Base-by-base conservation (phyloP, 2,113 vertebrate species). In the Orycteropus afer region DNA sequence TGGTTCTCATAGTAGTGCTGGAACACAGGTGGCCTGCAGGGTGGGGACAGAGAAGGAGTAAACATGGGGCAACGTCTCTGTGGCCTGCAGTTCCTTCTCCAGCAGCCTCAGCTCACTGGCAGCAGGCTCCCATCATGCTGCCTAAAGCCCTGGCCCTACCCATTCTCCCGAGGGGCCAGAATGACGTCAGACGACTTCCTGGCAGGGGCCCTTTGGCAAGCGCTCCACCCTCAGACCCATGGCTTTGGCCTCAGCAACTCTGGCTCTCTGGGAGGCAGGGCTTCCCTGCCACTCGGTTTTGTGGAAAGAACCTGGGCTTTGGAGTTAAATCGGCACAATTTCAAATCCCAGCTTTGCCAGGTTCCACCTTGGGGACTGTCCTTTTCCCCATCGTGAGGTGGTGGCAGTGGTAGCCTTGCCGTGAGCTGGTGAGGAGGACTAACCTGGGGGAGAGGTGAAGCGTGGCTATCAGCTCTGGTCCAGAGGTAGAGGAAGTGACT, bases 21-120 rank as follows among this genome's bases (percentile, higher is more conserved):
- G 85, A 20, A 8, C 0, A 0, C 11, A 55, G 88, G 76, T 74
- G 5, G 40, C 9, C 7, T 18, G 1, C 20, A 0, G 51, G 6
- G 47, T 0, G 5, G 65, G 59, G 5, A 4, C 0, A 7, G 22
- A 29, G 69, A 37, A 27, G 3, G 17, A 3, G 32, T 1, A 3
- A n/a, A 14, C 25, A 49, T 4, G 20, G 7, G 37, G 73, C 0
- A 10, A 5, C 10, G 0, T 42, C 57, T 81, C 45, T 37, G 32
- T 12, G 9, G 45, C 49, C 27, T 15, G 8, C 11, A 49, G 40
- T 29, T 45, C 84, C 53, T 8, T 10, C 3, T 23, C 27, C 23
- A 13, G 81, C 37, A 1, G 12, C 12, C 69, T 65, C 45, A 7
- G 23, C 23, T 71, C n/a, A n/a, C n/a, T 7, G 1, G 45, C 18